phyloP scores from a whole-genome alignment of 2,797 vertebrate genomes.

The Yasuhikotakia modesta region DNA sequence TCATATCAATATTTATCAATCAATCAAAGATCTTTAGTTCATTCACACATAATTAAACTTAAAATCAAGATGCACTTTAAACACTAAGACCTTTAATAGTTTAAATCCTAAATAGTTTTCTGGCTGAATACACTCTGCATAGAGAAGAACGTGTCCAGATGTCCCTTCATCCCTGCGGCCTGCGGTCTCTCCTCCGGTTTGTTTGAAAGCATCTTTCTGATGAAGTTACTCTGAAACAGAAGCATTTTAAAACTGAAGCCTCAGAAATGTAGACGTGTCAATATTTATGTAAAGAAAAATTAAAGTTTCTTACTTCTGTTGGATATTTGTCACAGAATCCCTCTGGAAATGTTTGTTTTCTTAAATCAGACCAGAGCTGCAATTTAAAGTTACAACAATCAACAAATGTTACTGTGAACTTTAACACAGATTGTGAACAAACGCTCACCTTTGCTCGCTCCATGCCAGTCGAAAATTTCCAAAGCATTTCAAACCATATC shows the following conservation, averaged over 20 bases:
- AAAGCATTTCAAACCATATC: constrained; percentile 60
- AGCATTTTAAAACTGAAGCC: not conserved
- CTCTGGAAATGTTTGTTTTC: constrained; percentile 17
- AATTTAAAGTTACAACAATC: not conserved
- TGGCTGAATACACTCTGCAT: not conserved
- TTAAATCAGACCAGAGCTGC: constrained; percentile 42
- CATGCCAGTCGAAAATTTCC: constrained; percentile 27
- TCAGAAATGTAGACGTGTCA: not conserved
- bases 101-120: constrained; percentile 12
- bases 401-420: not conserved
- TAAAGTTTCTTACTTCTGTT: constrained; percentile 40
- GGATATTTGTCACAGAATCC: constrained; percentile 5
- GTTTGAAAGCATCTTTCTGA: constrained; percentile 49
- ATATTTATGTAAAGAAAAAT: not conserved
- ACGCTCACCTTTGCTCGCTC: constrained; percentile 19
- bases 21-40: not conserved
- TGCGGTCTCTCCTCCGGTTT: constrained; percentile 30
- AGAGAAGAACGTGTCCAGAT: constrained; percentile 12
- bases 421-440: not conserved
- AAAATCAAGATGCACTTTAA: no score
- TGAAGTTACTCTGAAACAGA: constrained; percentile 45
- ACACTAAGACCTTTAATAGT: no score
- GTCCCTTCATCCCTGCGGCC: constrained; percentile 2
- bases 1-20: not conserved
- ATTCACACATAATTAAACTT: not conserved